These are phyloP conservation scores for Aeoliscus strigatus DNA, from an alignment of 2,797 vertebrate species.

Conservation along the genomic window DNA sequence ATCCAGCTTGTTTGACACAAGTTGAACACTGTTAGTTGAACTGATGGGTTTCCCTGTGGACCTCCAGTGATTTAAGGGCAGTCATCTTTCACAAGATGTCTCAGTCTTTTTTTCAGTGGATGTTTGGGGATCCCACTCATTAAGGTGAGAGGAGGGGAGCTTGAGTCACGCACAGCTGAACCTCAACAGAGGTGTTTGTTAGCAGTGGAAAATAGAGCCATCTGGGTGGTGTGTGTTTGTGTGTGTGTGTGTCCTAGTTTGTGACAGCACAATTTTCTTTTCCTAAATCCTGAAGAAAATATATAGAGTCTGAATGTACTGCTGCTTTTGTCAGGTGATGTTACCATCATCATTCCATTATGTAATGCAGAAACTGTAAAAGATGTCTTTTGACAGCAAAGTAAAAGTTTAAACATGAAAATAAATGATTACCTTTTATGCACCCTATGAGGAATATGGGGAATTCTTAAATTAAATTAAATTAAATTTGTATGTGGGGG, in stretches of 20 bases:
- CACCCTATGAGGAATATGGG: no score
- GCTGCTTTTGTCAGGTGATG: no score
- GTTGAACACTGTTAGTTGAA: background rate
- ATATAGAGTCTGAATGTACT: no score
- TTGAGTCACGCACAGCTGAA: slow-evolving; percentile 25
- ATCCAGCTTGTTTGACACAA: slow-evolving; percentile 13
- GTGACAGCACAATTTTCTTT: no score
- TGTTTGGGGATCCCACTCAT: slow-evolving; percentile 25
- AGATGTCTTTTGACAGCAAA: no score
- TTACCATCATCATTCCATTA: no score
- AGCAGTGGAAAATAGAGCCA: slow-evolving; percentile 20
- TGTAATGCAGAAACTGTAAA: no score
- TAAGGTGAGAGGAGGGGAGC: slow-evolving; percentile 17
- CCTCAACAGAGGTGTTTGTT: slow-evolving; percentile 19
- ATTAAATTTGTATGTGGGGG: no score
- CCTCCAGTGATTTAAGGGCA: slow-evolving; percentile 15
- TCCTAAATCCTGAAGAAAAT: no score
- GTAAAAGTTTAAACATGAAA: no score
- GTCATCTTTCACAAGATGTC: slow-evolving; percentile 11
- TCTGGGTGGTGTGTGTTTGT: slow-evolving; percentile 8
- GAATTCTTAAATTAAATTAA: no score
- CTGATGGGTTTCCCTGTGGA: background rate
- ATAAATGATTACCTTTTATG: no score
- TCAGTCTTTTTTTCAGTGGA: slow-evolving; percentile 5
- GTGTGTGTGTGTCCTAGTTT: slow-evolving; percentile 4